Percentiles rank a stretch among this genome's conserved stretches.
Conservation (phyloP, 2,113 vertebrate species). For the Calidris pygmaea region DNA sequence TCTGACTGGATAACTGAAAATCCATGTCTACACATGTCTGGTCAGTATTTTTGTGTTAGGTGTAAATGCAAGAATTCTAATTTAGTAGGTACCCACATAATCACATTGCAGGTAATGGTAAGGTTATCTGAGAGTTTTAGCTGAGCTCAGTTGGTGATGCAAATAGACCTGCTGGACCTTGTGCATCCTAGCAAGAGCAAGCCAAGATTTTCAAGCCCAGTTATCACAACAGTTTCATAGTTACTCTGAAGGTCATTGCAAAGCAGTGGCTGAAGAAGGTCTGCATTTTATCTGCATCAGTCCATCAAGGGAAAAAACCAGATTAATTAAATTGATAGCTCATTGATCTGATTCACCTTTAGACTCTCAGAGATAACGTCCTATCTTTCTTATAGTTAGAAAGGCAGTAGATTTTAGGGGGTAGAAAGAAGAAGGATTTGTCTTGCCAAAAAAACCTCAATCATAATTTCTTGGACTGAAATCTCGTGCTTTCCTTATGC, state of each 20-base stretch:
- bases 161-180: not conserved
- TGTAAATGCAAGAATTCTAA: not conserved
- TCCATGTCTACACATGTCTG: not conserved
- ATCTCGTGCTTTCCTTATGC: not conserved
- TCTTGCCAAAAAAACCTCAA: not conserved
- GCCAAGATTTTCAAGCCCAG: not conserved
- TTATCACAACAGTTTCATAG: not conserved
- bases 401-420: not conserved
- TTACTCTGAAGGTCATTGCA: not conserved
- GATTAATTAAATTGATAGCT: not conserved
- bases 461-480: not conserved
- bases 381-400: not conserved
- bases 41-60: not conserved
- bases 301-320: not conserved
- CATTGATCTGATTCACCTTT: not conserved
- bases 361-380: not conserved
- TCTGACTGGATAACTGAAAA: not conserved
- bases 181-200: not conserved
- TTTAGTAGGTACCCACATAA: not conserved
- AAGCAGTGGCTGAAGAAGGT: not conserved
- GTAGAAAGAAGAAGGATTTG: not conserved
- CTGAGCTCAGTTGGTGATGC: rapidly evolving
- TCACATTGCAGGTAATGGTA: not conserved
- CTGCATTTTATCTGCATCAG: not conserved
- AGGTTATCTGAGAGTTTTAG: not conserved